Conservation (phyloP, 2,113 vertebrate species). For the Aspiorhynchus laticeps region DNA sequence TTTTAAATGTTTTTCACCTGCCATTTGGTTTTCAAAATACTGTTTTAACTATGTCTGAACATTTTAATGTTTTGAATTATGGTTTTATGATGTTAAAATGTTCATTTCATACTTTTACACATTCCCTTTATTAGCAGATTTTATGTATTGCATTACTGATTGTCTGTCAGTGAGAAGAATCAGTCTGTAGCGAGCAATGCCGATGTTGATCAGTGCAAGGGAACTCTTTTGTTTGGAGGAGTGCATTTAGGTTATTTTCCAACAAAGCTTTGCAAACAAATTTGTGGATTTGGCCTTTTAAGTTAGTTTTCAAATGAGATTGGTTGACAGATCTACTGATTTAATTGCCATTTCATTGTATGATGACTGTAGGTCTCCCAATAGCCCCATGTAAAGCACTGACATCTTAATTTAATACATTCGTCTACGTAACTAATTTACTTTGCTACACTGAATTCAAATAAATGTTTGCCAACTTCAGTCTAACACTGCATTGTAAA, state of each 20-base stretch:
- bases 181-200: not conserved
- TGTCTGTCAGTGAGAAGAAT: not conserved
- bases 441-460: conserved; percentile 40
- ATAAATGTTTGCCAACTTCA: conserved; percentile 46
- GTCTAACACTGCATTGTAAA: not conserved
- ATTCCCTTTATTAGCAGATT: conserved; percentile 55
- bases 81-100: conserved; percentile 27
- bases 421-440: conserved; percentile 26
- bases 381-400: conserved; percentile 52
- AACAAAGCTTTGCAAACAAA: conserved; percentile 2
- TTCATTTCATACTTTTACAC: conserved; percentile 43
- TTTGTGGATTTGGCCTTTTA: conserved; percentile 10
- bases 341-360: conserved; percentile 11
- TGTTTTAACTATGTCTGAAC: conserved; percentile 24
- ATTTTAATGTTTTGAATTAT: conserved; percentile 49
- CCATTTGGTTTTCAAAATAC: conserved; percentile 23
- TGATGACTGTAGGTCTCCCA: conserved; percentile 16
- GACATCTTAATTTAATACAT: conserved; percentile 15
- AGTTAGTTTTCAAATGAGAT: conserved; percentile 2
- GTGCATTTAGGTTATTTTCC: not conserved
- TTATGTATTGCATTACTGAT: conserved; percentile 30
- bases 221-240: not conserved
- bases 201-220: not conserved
- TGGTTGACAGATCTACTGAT: not conserved
- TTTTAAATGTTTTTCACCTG: conserved; percentile 36